Evolutionary conservation across 2,888 invertebrate genomes (phyloP), one percentile per base, ranked within the genome.

Genomic region (Hylaea fasciaria): DNA sequence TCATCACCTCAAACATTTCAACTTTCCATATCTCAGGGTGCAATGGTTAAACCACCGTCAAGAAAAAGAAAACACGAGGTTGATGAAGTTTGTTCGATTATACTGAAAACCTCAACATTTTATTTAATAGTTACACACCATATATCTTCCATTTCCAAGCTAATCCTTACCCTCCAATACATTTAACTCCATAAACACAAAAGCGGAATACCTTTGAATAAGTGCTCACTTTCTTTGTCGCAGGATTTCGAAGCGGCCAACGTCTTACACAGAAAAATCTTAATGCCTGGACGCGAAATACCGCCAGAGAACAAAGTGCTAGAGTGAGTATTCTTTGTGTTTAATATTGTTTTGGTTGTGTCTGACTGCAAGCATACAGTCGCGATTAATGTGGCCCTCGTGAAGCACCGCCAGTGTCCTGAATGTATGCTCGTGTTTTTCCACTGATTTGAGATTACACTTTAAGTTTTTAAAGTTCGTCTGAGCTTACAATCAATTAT

Each of bases 201-300:
- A 48, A 22, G 28, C 14, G 10, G 11, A 40, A 28, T 40, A 35
- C 37, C 1, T 29, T 43, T 53, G 52, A 61, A 61, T 57, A 57
- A 54, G 14, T 49, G 43, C 13, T 22, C 45, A 39, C 63, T 76
- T 73, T 71, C 62, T 79, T 85, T 86, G 81, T 89, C 88, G 59
- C 76, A 92, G 92, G 87, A 86, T 40, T 78, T 92, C 57, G 63
- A 73, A 67, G 66, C 71, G 56, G 85, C 83, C 44, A 91, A 91
- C 52, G 73, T 91, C 60, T 69, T 74, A 41, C 77, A 91, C 77
- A 86, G 78, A 83, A 92, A 92, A 81, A 87, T 92, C 65, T 80
- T 86, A 47, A 84, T 90, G 75, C 87, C 87, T 13, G 92, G 92
- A 59, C 87, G 88, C 62, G 72, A 85, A 57, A 76, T 91, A 74